These are phyloP conservation scores for Mus spretus DNA, from an alignment of 2,797 vertebrate genomes.

Conservation along the genomic window DNA sequence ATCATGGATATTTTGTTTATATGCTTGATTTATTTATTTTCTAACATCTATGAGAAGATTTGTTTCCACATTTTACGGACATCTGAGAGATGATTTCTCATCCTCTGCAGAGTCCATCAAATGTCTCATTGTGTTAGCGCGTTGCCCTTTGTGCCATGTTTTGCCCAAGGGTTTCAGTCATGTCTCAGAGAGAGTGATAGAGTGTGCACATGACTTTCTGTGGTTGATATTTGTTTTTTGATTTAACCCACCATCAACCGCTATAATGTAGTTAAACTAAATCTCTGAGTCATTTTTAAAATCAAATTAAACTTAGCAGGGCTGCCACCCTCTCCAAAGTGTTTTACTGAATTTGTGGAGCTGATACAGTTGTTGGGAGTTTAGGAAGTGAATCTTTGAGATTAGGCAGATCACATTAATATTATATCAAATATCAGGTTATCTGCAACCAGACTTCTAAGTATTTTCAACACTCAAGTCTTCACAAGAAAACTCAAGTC, in stretches of 20 bases:
- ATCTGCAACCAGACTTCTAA: slow-evolving; percentile 56
- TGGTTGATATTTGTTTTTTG: slow-evolving; percentile 70
- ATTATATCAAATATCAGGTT: slow-evolving; percentile 71
- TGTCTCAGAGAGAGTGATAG: slow-evolving; percentile 54
- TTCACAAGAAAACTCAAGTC: slow-evolving; percentile 64
- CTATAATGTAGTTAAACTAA: slow-evolving; percentile 70
- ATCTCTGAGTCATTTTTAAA: slow-evolving; percentile 75
- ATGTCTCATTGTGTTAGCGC: slow-evolving; percentile 45
- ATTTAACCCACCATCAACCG: slow-evolving; percentile 16
- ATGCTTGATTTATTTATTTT: slow-evolving; percentile 59
- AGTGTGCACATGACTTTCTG: slow-evolving; percentile 57
- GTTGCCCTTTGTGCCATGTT: slow-evolving; percentile 13
- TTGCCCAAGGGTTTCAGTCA: slow-evolving; percentile 41
- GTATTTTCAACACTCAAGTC: slow-evolving; percentile 65
- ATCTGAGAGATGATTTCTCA: slow-evolving; percentile 71
- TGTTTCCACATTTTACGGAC: slow-evolving; percentile 65
- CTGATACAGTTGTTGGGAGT: slow-evolving; percentile 75
- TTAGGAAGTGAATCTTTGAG: slow-evolving; percentile 80
- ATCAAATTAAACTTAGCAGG: slow-evolving; percentile 63
- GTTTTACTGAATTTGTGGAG: slow-evolving; percentile 75
- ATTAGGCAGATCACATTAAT: slow-evolving; percentile 75
- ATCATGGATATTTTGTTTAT: slow-evolving; percentile 86
- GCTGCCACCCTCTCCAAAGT: slow-evolving; percentile 69
- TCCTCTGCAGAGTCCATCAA: slow-evolving; percentile 53
- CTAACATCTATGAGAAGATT: slow-evolving; percentile 76